Conservation (phyloP, 1,140 invertebrate genomes). For the Drosophila kikkawai region DNA sequence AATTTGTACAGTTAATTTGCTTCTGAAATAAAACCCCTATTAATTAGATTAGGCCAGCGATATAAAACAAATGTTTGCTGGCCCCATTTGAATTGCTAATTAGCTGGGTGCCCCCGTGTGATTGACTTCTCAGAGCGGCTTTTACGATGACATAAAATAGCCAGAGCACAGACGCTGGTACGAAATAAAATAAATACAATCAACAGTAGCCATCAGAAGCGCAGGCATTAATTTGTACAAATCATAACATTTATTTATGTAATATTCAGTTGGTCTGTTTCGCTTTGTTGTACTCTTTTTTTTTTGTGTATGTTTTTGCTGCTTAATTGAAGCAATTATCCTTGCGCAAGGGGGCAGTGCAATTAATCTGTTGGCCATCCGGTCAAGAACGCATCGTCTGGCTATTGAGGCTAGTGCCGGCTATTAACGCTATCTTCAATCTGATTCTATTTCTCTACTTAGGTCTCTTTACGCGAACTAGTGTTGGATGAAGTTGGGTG, state of each 20-base stretch:
- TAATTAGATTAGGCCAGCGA: constrained; percentile 46
- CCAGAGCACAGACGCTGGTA: constrained; percentile 6
- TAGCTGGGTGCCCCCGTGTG: constrained; percentile 22
- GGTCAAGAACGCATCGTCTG: constrained; percentile 58
- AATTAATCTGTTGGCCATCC: constrained; percentile 41
- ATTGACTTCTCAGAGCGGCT: constrained; percentile 31
- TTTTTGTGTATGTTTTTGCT: constrained; percentile 46
- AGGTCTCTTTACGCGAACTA: constrained; percentile 20
- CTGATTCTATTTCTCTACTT: constrained; percentile 21
- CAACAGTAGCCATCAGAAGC: constrained; percentile 48
- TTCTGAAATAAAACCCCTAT: constrained; percentile 40
- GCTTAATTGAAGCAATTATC: constrained; percentile 81
- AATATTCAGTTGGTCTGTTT: constrained; percentile 39
- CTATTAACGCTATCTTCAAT: constrained; percentile 35
- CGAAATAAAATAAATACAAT: constrained; percentile 31
- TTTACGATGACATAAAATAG: constrained; percentile 57
- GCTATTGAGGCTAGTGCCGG: constrained; percentile 49
- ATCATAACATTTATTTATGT: constrained; percentile 56
- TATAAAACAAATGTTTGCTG: constrained; percentile 45
- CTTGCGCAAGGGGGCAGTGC: constrained; percentile 65
- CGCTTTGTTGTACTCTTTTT: constrained; percentile 28
- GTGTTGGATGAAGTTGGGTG: constrained; percentile 20
- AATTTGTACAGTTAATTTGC: constrained; percentile 46
- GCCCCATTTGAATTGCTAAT: constrained; percentile 53
- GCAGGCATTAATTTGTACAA: constrained; percentile 42